phyloP scores from a whole-genome alignment of 2,113 vertebrate genomes.

The Osmerus eperlanus region DNA sequence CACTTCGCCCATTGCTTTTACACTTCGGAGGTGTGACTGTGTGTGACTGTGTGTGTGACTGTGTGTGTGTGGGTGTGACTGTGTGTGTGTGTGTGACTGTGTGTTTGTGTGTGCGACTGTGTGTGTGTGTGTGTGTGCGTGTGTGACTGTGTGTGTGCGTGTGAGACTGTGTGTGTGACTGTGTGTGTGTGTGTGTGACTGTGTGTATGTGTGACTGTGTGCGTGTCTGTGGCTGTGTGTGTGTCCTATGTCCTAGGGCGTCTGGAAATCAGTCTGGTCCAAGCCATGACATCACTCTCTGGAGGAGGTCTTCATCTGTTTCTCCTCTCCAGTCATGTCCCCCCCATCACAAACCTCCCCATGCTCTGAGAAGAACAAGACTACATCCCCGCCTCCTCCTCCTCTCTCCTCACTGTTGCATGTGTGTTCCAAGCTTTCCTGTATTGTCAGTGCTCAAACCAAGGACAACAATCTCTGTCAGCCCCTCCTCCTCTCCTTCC shows the following conservation, averaged over 20 bases:
- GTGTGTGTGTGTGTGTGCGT: no score
- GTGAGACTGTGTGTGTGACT: background rate
- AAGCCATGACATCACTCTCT: conserved; percentile 13
- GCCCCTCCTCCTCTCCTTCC: background rate
- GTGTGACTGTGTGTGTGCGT: background rate
- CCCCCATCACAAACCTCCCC: background rate
- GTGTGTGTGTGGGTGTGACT: no score
- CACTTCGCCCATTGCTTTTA: conserved; percentile 38
- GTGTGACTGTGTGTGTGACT: background rate
- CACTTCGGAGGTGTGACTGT: conserved; percentile 25
- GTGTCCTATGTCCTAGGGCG: conserved; percentile 4
- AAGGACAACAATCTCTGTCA: conserved; percentile 10
- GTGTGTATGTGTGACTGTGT: no score
- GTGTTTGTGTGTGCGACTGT: no score
- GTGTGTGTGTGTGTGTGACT: background rate
- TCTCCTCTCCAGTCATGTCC: conserved; percentile 5
- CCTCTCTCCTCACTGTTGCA: background rate
- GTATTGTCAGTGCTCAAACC: conserved; percentile 13
- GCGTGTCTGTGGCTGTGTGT: no score
- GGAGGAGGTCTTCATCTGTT: conserved; percentile 17
- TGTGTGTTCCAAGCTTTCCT: conserved; percentile 13
- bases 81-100: no score
- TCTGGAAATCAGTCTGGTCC: conserved; percentile 8
- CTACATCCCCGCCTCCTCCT: no score
- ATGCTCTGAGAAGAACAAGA: background rate